Conservation (phyloP, 2,888 invertebrate species). For the Chirona hameri region DNA sequence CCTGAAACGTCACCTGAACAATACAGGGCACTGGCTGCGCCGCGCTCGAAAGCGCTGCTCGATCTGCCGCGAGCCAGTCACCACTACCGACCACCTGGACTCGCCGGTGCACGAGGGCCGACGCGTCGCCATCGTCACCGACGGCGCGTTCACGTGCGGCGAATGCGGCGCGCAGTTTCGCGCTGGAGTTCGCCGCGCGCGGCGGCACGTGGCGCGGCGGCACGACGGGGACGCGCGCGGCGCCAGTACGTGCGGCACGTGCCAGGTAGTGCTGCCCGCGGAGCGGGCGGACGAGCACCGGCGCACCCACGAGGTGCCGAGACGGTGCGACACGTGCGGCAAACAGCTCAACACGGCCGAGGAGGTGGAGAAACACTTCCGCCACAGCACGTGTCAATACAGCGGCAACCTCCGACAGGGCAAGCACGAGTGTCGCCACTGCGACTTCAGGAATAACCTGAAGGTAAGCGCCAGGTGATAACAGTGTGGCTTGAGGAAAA, state of each 20-base stretch:
- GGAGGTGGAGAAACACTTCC: neutral
- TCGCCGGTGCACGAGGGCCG: neutral
- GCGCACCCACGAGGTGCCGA: constrained; percentile 44
- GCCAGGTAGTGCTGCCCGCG: neutral
- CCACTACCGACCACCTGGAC: neutral
- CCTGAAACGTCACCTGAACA: constrained; percentile 55
- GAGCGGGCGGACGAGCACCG: neutral
- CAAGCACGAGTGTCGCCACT: neutral
- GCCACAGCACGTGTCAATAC: constrained; percentile 1
- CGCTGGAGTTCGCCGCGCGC: neutral
- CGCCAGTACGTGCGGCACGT: neutral
- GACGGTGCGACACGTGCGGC: neutral
- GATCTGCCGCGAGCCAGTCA: neutral
- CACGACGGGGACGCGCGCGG: neutral
- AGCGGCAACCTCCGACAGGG: neutral
- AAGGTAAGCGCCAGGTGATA: neutral
- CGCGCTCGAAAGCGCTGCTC: neutral
- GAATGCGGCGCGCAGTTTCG: neutral
- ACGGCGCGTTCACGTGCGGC: neutral
- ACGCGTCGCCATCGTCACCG: neutral
- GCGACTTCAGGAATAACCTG: constrained; percentile 2
- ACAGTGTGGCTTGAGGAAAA: neutral
- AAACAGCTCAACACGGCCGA: neutral
- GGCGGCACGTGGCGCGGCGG: neutral
- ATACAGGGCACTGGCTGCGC: constrained; percentile 27